These are phyloP conservation scores for Opisthograptis luteolata DNA, from an alignment of 2,888 invertebrate genomes.

Conservation along the genomic window DNA sequence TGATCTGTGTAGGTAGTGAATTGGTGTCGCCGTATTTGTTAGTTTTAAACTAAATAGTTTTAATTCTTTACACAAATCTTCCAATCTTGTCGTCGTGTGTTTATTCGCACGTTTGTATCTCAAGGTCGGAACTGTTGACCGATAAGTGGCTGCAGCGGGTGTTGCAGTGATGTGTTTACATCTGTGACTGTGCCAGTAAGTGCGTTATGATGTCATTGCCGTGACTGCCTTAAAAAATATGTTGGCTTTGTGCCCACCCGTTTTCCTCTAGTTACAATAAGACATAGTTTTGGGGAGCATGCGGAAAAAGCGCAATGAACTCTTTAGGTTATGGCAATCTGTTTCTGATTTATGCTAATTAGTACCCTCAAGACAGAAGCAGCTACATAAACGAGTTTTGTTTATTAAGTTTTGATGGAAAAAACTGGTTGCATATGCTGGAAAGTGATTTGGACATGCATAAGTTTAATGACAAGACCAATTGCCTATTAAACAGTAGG, in stretches of 20 bases:
- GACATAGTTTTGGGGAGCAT: constrained; percentile 69
- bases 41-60: constrained; percentile 53
- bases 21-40: constrained; percentile 68
- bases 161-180: constrained; percentile 81
- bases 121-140: constrained; percentile 41
- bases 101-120: constrained; percentile 44
- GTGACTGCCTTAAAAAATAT: constrained; percentile 75
- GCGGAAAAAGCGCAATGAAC: constrained; percentile 68
- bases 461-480: constrained; percentile 3
- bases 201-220: constrained; percentile 80
- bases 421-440: constrained; percentile 3
- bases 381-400: constrained; percentile 33
- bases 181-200: constrained; percentile 76
- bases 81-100: constrained; percentile 45
- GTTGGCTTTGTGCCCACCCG: constrained; percentile 83
- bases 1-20: constrained; percentile 75
- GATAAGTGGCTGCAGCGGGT: constrained; percentile 52
- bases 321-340: constrained; percentile 68
- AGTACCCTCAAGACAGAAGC: constrained; percentile 44
- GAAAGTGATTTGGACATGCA: constrained; percentile 7
- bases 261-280: constrained; percentile 70
- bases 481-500: constrained; percentile 2
- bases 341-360: constrained; percentile 63
- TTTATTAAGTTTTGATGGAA: constrained; percentile 28
- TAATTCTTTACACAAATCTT: constrained; percentile 51